Conservation (phyloP, 2,888 invertebrate species). For the Ochropacha duplaris region DNA sequence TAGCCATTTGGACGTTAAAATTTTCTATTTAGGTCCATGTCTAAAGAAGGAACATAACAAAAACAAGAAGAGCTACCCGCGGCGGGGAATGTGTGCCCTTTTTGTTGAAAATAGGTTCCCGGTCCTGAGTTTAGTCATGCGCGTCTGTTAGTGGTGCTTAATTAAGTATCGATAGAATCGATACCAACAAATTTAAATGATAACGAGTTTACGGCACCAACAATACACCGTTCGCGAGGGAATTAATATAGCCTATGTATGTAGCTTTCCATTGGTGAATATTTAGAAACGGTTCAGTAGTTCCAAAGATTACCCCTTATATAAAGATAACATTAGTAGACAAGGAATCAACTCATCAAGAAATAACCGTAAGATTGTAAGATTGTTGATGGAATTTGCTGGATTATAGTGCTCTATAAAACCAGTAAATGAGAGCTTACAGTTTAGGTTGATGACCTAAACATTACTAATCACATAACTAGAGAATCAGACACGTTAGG, state of each 20-base stretch:
- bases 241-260: no score
- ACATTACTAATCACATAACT: neutral
- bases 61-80: constrained; percentile 28
- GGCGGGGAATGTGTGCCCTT: constrained; percentile 48
- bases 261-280: no score
- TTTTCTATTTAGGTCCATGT: constrained; percentile 34
- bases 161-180: constrained; percentile 3
- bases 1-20: constrained; percentile 24
- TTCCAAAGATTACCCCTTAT: no score
- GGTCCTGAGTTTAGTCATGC: constrained; percentile 5
- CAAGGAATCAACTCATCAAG: neutral
- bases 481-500: constrained; percentile 14
- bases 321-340: no score
- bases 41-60: constrained; percentile 38
- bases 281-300: no score
- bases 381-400: no score
- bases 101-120: constrained; percentile 22
- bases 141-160: constrained; percentile 4
- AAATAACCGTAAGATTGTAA: neutral
- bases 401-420: neutral
- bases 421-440: neutral
- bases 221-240: no score
- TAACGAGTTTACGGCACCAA: neutral
- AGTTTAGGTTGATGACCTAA: neutral
- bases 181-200: neutral